Evolutionary conservation across 2,113 vertebrate species (phyloP).

Genomic region (Psilopsiagon aymara): DNA sequence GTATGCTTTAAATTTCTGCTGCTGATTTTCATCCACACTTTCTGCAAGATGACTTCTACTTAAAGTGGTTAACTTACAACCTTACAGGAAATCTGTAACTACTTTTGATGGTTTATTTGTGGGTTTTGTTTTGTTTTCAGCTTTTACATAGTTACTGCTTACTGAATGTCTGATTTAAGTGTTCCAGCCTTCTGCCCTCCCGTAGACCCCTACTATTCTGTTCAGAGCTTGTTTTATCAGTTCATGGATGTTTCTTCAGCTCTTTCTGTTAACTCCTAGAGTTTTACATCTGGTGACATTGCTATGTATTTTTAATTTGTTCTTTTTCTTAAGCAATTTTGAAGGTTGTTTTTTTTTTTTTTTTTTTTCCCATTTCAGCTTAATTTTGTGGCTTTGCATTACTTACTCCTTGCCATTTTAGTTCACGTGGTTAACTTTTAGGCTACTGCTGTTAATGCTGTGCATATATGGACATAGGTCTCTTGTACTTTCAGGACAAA

Average conservation of each 20-base stretch:
- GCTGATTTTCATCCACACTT: not conserved
- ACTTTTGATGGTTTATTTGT: not conserved
- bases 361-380: not conserved
- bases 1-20: not conserved
- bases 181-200: not conserved
- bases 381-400: not conserved
- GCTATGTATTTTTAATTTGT: not conserved
- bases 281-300: not conserved
- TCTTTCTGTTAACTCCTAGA: not conserved
- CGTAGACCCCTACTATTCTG: accelerated
- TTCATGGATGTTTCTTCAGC: not conserved
- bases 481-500: not conserved
- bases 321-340: not conserved
- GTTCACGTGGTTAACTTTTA: not conserved
- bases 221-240: not conserved
- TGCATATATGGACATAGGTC: not conserved
- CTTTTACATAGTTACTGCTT: not conserved
- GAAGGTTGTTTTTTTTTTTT: too few relatives aligned
- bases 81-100: not conserved
- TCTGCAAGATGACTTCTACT: not conserved
- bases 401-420: not conserved
- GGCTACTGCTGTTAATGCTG: not conserved
- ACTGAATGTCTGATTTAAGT: not conserved
- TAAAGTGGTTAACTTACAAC: not conserved
- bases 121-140: not conserved